A percentile compares a stretch with the other conserved stretches of the same genome.
Evolutionary conservation across 1,140 invertebrate genomes (phyloP).

Genomic region (Drosophila biarmipes): DNA sequence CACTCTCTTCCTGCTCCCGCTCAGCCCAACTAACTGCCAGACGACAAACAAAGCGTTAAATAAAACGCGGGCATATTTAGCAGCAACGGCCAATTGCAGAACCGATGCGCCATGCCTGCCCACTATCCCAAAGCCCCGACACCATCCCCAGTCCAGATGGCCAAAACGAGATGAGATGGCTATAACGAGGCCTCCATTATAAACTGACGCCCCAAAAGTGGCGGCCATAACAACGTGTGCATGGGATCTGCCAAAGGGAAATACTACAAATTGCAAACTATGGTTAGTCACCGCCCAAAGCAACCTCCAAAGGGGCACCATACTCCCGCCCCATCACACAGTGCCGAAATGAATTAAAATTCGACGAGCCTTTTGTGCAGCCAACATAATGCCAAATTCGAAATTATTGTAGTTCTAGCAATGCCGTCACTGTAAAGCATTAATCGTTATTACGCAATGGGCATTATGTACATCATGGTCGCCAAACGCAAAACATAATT

Average conservation of each 20-base stretch:
- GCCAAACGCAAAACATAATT: conserved; percentile 4
- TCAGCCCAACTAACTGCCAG: not conserved
- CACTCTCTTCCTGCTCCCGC: not conserved
- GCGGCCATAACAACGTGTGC: conserved; percentile 3
- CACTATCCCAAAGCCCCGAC: not conserved
- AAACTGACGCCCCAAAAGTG: conserved; percentile 17
- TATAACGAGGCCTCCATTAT: conserved; percentile 34
- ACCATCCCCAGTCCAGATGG: not conserved
- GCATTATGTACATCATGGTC: conserved; percentile 40
- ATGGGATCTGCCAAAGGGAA: conserved; percentile 46
- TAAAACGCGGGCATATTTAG: conserved; percentile 69
- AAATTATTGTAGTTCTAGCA: conserved; percentile 11
- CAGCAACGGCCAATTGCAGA: conserved; percentile 70
- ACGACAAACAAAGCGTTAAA: conserved; percentile 45
- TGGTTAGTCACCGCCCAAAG: not conserved
- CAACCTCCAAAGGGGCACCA: not conserved
- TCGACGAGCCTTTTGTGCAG: conserved; percentile 54
- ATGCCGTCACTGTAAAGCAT: conserved; percentile 53
- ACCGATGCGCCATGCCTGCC: conserved; percentile 8
- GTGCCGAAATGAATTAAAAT: conserved; percentile 64
- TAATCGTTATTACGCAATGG: conserved; percentile 71
- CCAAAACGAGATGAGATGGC: conserved; percentile 24
- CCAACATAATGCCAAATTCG: conserved; percentile 22
- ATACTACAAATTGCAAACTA: conserved; percentile 74
- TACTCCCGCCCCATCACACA: not conserved